Evolutionary conservation across 2,113 vertebrate genomes (phyloP), one percentile per base, ranked within the genome.

Genomic region (Clinocottus analis): DNA sequence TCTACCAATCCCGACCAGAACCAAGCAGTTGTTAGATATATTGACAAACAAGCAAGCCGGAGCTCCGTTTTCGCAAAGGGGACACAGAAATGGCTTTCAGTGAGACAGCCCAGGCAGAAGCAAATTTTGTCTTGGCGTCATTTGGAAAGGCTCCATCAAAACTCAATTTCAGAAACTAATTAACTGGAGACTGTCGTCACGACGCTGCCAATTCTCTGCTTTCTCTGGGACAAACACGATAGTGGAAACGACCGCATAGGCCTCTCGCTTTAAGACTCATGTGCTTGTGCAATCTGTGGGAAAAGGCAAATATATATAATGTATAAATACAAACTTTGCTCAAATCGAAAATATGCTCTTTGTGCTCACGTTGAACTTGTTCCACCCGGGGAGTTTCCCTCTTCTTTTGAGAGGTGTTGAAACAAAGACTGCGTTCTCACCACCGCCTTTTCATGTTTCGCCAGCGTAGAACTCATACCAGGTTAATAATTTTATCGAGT

Each of bases 81-180:
- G 95, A 95, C 95, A 95, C 94, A 95, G 95, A 96, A 96, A 97
- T 95, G 95, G 94, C 95, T 97, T 96, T 97, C 97, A 96, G 96
- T 95, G 96, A 96, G 96, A 96, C 79, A 95, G 96, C 95, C 93
- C 81, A 72, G 69, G 86, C 94, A 96, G 97, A 97, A 97, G 97
- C 97, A 97, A 97, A 97, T 97, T 96, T 97, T 95, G 96, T 96
- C 95, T 96, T 96, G 93, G 96, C 96, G 97, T 98, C 97, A 95
- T 98, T 98, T 98, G 96, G 95, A 96, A 97, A 94, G 96, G 95
- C 97, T 98, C 97, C 97, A 98, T 99, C 97, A 99, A 98, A 99
- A 98, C 96, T 96, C 97, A 96, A 98, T 98, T 98, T 98, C 97
- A 97, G 97, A 92, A 99, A 98, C 96, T 98, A 99, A 99, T 99